Percentiles rank a stretch among this genome's conserved stretches.
phyloP scores from a whole-genome alignment of 2,888 invertebrate genomes.

The Pherbina coryleti region DNA sequence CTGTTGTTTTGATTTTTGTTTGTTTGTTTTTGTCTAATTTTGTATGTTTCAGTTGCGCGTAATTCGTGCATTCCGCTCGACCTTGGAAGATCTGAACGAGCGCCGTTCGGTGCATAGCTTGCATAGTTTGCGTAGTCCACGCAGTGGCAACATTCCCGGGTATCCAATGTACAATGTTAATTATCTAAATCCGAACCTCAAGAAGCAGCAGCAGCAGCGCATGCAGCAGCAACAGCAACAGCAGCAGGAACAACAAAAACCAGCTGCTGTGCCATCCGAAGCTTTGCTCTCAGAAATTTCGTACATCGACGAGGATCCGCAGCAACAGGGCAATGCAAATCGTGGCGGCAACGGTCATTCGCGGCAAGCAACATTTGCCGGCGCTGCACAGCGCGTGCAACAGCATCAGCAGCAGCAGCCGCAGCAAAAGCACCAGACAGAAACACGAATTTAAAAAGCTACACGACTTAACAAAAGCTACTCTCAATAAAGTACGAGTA shows the following conservation, averaged over 20 bases:
- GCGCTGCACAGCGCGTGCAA: conserved; percentile 65
- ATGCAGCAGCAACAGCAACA: conserved; percentile 51
- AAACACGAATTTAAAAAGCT: conserved; percentile 59
- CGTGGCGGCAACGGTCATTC: conserved; percentile 16
- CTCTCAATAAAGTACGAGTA: not conserved
- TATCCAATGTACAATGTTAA: conserved; percentile 64
- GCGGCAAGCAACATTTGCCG: not conserved
- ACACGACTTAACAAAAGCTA: conserved; percentile 67
- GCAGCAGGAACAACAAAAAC: conserved; percentile 33
- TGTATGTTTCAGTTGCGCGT: conserved; percentile 95
- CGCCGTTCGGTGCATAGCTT: conserved; percentile 98
- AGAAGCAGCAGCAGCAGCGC: conserved; percentile 46
- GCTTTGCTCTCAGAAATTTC: conserved; percentile 75
- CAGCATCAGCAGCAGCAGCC: conserved; percentile 39
- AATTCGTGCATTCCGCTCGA: conserved; percentile 99
- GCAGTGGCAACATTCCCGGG: conserved; percentile 74
- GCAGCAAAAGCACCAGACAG: conserved; percentile 48
- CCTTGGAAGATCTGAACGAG: conserved; percentile 99
- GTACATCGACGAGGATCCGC: conserved; percentile 77
- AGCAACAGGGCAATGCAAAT: conserved; percentile 43
- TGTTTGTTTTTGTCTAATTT: conserved; percentile 67
- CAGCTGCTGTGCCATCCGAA: conserved; percentile 46
- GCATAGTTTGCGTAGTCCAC: conserved; percentile 90
- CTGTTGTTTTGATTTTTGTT: conserved; percentile 42
- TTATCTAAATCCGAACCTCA: conserved; percentile 59